Base-by-base conservation (phyloP, 1,140 invertebrate species). In the Drosophila oshimai region DNA sequence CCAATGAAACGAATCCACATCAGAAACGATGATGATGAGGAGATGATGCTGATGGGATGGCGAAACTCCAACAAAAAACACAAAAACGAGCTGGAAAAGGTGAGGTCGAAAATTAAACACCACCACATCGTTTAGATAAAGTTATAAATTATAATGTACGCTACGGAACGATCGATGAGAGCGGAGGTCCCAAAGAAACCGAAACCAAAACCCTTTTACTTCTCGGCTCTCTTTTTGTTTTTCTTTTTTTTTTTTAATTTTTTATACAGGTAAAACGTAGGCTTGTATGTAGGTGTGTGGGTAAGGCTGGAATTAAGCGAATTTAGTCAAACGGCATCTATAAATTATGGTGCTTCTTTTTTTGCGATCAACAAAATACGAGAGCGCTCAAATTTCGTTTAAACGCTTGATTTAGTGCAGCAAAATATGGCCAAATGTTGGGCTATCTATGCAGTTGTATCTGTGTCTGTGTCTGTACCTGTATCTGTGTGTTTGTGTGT, bases 81-180 rank as follows among this genome's bases (percentile, higher is more conserved):
- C 42, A 51, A 79, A 74, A 44, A 49, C 45, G 55, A 86, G 74
- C 83, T 86, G 72, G 83, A 76, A 86, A 86, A 86, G 81, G 81
- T 87, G 83, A 87, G 79, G 83, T 88, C 81, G 81, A 87, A 87
- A 87, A 87, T 87, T 87, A 87, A 87, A 87, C 81, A 87, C 81
- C 81, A 86, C 72, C 81, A 88, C 83, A 87, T 87, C 81, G 81
- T 87, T 87, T 87, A 87, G 81, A 87, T 87, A 87, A 87, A 87
- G 81, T 87, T 87, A 87, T 87, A 87, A 87, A 87, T 87, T 87
- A 87, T 87, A 87, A 87, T 81, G 83, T 81, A 77, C 80, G 65
- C 31, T 62, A 74, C 80, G 80, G 71, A 75, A 62, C 76, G 80
- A 87, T 87, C 76, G 62, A 70, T 65, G 76, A 79, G 68, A 67